phyloP scores from a whole-genome alignment of 2,113 vertebrate species.

The Platycercus adscitus region DNA sequence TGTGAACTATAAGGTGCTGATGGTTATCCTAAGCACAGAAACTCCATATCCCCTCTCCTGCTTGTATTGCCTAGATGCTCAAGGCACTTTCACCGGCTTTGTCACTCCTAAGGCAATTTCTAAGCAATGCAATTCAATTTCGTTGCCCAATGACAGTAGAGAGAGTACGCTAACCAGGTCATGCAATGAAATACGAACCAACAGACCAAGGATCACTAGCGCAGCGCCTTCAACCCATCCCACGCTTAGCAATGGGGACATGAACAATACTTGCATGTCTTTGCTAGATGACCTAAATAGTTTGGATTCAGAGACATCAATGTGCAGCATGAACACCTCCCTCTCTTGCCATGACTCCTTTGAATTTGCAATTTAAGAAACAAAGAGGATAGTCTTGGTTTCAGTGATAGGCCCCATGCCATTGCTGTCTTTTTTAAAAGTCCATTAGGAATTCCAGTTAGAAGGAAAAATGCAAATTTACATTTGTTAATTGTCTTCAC shows the following conservation, averaged over 20 bases:
- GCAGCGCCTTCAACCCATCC: not conserved
- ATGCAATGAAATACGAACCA: not conserved
- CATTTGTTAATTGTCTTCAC: not conserved
- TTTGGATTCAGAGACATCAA: not conserved
- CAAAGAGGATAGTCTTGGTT: not conserved
- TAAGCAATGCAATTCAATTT: not conserved
- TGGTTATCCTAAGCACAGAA: not conserved
- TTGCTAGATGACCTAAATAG: slow-evolving; percentile 1
- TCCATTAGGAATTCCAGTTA: not conserved
- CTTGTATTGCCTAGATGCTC: not conserved
- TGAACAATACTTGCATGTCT: not conserved
- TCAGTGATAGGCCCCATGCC: not conserved
- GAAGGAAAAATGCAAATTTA: not conserved
- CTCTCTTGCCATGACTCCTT: not conserved
- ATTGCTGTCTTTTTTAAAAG: not conserved
- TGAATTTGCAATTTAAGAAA: not conserved
- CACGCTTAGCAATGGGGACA: not conserved
- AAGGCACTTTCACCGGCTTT: not conserved
- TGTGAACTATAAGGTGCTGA: rapidly evolving
- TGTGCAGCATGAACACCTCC: not conserved
- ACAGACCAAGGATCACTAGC: not conserved
- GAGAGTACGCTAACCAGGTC: not conserved
- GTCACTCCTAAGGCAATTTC: slow-evolving; percentile 19
- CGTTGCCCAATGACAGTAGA: not conserved
- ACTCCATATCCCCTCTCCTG: not conserved